These are phyloP conservation scores for Bambusicola thoracicus DNA, from an alignment of 2,113 vertebrate genomes.

Conservation along the genomic window DNA sequence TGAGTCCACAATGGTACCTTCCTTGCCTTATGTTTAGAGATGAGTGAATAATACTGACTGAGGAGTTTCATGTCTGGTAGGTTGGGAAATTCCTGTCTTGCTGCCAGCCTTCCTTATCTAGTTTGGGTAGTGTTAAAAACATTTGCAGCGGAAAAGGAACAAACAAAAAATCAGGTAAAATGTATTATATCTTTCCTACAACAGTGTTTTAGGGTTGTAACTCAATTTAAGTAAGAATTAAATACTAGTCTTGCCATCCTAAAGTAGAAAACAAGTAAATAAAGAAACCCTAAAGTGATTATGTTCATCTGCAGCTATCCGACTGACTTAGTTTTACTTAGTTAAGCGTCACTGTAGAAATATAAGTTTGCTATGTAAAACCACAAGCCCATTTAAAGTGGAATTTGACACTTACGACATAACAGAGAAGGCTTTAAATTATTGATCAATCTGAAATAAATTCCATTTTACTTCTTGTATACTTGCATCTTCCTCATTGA, in stretches of 20 bases:
- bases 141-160: background rate
- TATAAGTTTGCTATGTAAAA: background rate
- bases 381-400: background rate
- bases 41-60: background rate
- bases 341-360: background rate
- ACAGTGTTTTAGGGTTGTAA: background rate
- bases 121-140: background rate
- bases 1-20: fast-evolving
- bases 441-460: background rate
- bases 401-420: background rate
- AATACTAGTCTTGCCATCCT: background rate
- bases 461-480: background rate
- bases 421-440: background rate
- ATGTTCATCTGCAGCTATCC: background rate
- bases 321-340: background rate
- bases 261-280: background rate
- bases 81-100: background rate
- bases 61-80: background rate
- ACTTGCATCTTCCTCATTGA: background rate
- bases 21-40: background rate
- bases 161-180: background rate
- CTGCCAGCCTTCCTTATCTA: background rate
- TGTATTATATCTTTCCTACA: background rate
- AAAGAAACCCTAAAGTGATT: background rate
- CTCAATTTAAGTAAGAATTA: background rate